phyloP scores from a whole-genome alignment of 1,140 invertebrate species.

The Papilio machaon region DNA sequence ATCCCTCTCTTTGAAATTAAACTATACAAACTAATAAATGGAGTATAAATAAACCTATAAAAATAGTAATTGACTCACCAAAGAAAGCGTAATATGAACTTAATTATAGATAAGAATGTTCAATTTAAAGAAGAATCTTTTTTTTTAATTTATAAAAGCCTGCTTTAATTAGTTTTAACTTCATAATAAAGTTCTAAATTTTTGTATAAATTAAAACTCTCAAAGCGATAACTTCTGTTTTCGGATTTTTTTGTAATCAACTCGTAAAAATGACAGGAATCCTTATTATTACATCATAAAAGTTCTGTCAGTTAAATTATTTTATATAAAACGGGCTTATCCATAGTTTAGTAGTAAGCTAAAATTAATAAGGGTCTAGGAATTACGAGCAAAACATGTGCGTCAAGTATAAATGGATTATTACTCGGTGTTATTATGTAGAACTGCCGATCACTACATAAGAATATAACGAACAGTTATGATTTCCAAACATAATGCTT shows the following conservation, averaged over 20 bases:
- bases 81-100: not conserved
- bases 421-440: conserved; percentile 7
- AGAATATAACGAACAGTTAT: not conserved
- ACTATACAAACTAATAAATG: not conserved
- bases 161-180: not conserved
- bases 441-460: not conserved
- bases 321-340: not conserved
- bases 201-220: not conserved
- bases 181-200: not conserved
- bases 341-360: not conserved
- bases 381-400: not conserved
- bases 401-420: not conserved
- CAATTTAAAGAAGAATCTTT: not conserved
- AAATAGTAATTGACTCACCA: not conserved
- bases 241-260: not conserved
- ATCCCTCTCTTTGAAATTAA: not conserved
- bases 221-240: not conserved
- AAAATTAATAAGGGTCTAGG: not conserved
- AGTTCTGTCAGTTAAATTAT: not conserved
- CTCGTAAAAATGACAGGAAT: not conserved
- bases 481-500: not conserved
- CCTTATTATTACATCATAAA: not conserved
- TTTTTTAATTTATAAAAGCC: not conserved
- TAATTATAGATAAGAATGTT: not conserved
- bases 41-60: not conserved